Base-by-base conservation (phyloP, 1,140 invertebrate genomes). In the Colletes latitarsis region DNA sequence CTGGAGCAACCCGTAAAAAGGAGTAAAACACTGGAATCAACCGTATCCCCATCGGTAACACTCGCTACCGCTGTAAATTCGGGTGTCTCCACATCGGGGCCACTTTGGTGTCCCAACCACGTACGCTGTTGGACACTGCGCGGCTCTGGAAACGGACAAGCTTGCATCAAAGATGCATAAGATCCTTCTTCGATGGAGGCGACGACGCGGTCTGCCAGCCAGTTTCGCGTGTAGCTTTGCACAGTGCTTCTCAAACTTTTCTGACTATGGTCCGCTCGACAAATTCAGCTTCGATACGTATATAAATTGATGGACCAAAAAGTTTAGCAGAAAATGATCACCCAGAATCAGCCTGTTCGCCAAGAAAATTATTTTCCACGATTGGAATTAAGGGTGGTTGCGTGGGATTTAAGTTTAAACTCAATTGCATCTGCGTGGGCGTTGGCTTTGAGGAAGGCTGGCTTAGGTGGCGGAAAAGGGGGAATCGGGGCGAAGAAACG, bases 81-180 rank as follows among this genome's bases (percentile, higher is more conserved):
- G 43, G 21, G 63, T 19, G 43, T 76, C 58, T 58, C 64, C 58
- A 67, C 55, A 66, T 76, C 55, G 66, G 72, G 73, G 72, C 79
- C 82, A 62, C 77, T 83, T 80, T 68, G 71, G 46, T 30, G 57
- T 68, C 83, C 57, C 76, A 21, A 55, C 80, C 75, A 86, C 81
- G 81, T 82, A 82, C 74, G 55, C 39, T 62, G 57, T 53, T n/a
- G 46, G 64, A 21, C 46, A n/a, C 58, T 30, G n/a, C 49, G 66
- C 43, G 69, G 63, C 52, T 70, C 39, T 12, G 30, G 21, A 49
- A 52, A n/a, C 76, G 52, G 83, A 19, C 60, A 58, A 46, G n/a
- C 62, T 46, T 80, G 82, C 77, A 86, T 86, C 81, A 86, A 86
- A 86, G 64, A 86, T 86, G 85, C 81, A 86, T 83, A 81, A 86